phyloP scores from a whole-genome alignment of 1,140 invertebrate genomes.

The Hermatobates lingyangjiaoensis region DNA sequence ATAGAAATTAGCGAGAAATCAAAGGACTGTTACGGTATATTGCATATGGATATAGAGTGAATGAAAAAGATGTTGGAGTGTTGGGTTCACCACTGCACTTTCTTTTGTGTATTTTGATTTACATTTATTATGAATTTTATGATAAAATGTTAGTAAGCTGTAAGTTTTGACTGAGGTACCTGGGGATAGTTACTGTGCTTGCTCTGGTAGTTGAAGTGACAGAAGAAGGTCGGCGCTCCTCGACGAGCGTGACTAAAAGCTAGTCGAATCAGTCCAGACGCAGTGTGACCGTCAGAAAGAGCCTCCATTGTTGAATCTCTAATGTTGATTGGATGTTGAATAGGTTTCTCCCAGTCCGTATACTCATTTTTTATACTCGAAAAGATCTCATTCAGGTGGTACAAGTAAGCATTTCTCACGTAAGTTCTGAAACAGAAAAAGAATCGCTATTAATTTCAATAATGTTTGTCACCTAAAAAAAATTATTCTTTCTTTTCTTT shows the following conservation, averaged over 20 bases:
- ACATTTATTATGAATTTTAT: too few relatives aligned
- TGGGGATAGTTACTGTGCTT: constrained; percentile 52
- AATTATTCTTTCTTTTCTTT: too few relatives aligned
- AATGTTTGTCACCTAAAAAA: too few relatives aligned
- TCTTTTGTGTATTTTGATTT: too few relatives aligned
- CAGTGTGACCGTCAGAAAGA: constrained; percentile 63
- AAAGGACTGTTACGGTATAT: too few relatives aligned
- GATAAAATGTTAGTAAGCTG: too few relatives aligned
- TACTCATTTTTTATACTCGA: constrained; percentile 81
- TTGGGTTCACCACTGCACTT: too few relatives aligned
- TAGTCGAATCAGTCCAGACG: constrained; percentile 45
- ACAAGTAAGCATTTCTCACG: constrained; percentile 67
- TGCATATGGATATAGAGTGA: too few relatives aligned
- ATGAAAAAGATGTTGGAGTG: too few relatives aligned
- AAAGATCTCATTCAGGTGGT: constrained; percentile 81
- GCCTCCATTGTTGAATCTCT: constrained; percentile 73
- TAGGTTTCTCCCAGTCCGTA: constrained; percentile 76
- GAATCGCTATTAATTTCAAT: not conserved
- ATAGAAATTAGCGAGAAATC: too few relatives aligned
- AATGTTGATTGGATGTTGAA: constrained; percentile 62
- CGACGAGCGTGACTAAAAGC: constrained; percentile 47
- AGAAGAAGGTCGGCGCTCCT: constrained; percentile 50
- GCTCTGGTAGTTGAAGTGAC: constrained; percentile 63
- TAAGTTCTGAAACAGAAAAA: constrained; percentile 41
- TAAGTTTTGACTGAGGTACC: too few relatives aligned